Base-by-base conservation (phyloP, 2,797 vertebrate species). In the Phylloscopus collybita region DNA sequence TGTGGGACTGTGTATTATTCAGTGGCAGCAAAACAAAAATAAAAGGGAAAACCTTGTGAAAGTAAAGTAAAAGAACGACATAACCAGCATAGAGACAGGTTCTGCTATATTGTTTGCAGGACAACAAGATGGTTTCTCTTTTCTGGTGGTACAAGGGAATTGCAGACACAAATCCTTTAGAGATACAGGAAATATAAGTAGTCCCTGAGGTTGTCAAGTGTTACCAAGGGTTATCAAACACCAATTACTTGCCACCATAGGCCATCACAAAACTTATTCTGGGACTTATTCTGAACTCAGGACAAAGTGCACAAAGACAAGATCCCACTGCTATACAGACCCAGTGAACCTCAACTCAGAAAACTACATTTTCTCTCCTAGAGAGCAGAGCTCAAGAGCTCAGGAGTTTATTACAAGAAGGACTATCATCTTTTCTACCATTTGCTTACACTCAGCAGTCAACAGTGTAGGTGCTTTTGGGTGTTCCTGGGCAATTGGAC, bases 1-100 rank as follows among this genome's bases (percentile, higher is more conserved):
- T 88, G 20, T 95, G 94, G 82, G 82, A 66, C 73, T 80, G 42
- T 51, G 59, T 59, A 71, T 95, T 95, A 87, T 80, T 87, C 65
- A 80, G 71, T 27, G 38, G 80, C 13, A 95, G 72, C 80, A 94
- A 93, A 96, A 90, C 56, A 92, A 96, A 95, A 95, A 90, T 95
- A 95, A 96, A 93, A 95, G 36, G 34, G 53, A 82, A 96, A 93
- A 56, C 8, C 38, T 69, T 34, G 30, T 57, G 72, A 74, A 90
- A 92, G 49, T 76, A 67, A 80, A 79, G 56, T 16, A 81, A 86
- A 81, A 71, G 62, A 90, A 79, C 38, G 15, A 54, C 26, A 74
- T 30, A 80, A 73, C 22, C 59, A 49, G 49, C 51, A 65, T 1
- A 65, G 23, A 73, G 21, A 34, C 6, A 25, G 26, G 8, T 67